Conservation (phyloP, 2,113 vertebrate species). For the Taurulus bubalis region DNA sequence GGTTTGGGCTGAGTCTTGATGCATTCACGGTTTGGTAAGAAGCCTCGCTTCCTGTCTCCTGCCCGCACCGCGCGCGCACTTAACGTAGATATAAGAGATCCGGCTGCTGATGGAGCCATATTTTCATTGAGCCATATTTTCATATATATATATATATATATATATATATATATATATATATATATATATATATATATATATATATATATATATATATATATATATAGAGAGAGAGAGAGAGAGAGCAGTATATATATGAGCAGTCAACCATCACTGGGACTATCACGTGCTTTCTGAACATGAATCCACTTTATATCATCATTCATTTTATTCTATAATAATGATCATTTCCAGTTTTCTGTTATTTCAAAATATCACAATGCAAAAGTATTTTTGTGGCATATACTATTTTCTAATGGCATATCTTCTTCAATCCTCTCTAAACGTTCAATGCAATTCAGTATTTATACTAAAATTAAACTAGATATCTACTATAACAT, state of each 20-base stretch:
- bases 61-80: not conserved
- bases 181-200: no score
- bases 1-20: no score
- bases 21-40: not conserved
- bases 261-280: no score
- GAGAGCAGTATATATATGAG: no score
- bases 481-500: not conserved
- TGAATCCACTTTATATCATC: not conserved
- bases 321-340: not conserved
- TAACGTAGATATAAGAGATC: not conserved
- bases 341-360: not conserved
- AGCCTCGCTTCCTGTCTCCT: not conserved
- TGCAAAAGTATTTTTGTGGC: not conserved
- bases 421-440: no score
- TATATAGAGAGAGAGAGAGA: no score
- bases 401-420: not conserved
- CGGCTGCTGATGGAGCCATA: not conserved
- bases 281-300: not conserved
- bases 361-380: not conserved
- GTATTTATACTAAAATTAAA: not conserved
- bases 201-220: no score
- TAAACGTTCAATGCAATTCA: no score
- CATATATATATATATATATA: no score
- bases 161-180: no score
- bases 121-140: no score